These are phyloP conservation scores for Caerostris extrusa DNA, from an alignment of 1,140 invertebrate species.

Conservation along the genomic window DNA sequence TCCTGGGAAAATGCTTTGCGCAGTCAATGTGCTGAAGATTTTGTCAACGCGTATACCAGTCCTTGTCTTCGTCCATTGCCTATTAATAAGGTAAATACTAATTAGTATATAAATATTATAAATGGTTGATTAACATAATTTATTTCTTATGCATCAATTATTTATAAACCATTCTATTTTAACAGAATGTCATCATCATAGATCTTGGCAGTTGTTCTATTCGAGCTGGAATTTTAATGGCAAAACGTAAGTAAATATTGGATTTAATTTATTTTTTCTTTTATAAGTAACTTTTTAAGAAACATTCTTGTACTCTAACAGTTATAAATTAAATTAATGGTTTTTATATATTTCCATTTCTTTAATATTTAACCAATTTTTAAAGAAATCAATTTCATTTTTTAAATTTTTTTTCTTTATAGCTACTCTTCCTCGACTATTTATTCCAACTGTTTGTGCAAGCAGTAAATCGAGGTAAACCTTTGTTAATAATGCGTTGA, in stretches of 20 bases:
- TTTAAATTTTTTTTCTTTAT: constrained; percentile 54
- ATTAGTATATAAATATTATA: neutral
- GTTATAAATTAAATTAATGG: neutral
- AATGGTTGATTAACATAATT: neutral
- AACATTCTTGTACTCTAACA: too few species aligned
- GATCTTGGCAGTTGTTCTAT: constrained; percentile 85
- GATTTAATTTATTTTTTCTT: neutral
- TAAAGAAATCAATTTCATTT: neutral
- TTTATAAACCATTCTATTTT: neutral
- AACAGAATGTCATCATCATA: constrained; percentile 82
- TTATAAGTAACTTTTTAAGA: too few species aligned
- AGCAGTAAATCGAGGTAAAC: constrained; percentile 81
- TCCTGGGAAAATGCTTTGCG: constrained; percentile 84
- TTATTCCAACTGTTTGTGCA: constrained; percentile 85
- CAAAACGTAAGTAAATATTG: constrained; percentile 57
- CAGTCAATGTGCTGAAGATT: constrained; percentile 84
- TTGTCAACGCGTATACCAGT: constrained; percentile 83
- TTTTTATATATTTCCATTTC: neutral
- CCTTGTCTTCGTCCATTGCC: constrained; percentile 82
- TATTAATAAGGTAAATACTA: constrained; percentile 80
- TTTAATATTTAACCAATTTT: neutral
- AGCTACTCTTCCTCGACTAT: constrained; percentile 84
- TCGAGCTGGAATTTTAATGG: constrained; percentile 84
- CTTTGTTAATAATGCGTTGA: neutral
- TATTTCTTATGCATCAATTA: neutral